A percentile compares a stretch with the other conserved stretches of the same genome.
Evolutionary conservation across 37 sponge, comb jelly and placozoan genomes (phyloP).

Genomic region (Tethya wilhelma): DNA sequence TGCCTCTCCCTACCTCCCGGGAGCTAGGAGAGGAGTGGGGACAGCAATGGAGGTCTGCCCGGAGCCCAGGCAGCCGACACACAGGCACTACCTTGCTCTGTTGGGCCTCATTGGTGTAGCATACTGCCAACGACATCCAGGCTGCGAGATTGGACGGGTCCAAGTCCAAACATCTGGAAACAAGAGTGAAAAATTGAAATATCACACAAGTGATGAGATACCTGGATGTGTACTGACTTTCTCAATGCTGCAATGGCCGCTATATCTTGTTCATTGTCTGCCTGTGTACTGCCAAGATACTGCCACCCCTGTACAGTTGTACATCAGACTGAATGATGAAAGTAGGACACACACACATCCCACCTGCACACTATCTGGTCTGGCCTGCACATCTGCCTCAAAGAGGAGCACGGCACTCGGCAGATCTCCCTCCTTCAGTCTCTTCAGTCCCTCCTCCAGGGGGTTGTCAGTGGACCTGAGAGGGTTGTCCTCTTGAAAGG

Average conservation of each 20-base stretch:
- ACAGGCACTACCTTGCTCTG: slow-evolving; percentile 40
- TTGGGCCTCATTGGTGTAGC: slow-evolving; percentile 89
- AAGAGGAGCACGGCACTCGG: slow-evolving; percentile 81
- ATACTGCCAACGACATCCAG: slow-evolving; percentile 80
- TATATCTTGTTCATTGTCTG: slow-evolving; percentile 91
- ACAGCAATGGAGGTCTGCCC: neutral
- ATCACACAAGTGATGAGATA: neutral
- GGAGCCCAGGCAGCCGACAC: slow-evolving; percentile 1
- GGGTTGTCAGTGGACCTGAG: slow-evolving; percentile 37
- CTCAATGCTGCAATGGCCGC: slow-evolving; percentile 87
- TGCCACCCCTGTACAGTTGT: slow-evolving; percentile 69
- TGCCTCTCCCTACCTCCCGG: neutral
- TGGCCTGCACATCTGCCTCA: slow-evolving; percentile 76
- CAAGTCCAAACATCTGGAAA: slow-evolving; percentile 63
- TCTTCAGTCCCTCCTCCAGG: slow-evolving; percentile 74
- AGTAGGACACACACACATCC: neutral
- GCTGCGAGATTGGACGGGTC: slow-evolving; percentile 79
- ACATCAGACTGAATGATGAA: neutral
- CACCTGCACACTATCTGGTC: slow-evolving; percentile 33
- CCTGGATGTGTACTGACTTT: slow-evolving; percentile 51
- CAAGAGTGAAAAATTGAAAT: too few species aligned
- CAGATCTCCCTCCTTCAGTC: slow-evolving; percentile 78
- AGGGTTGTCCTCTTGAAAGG: slow-evolving; percentile 67
- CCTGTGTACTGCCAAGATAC: slow-evolving; percentile 85
- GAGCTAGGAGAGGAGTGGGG: neutral